These are phyloP conservation scores for Opisthocomus hoazin DNA, from an alignment of 2,113 vertebrate species.

Conservation along the genomic window DNA sequence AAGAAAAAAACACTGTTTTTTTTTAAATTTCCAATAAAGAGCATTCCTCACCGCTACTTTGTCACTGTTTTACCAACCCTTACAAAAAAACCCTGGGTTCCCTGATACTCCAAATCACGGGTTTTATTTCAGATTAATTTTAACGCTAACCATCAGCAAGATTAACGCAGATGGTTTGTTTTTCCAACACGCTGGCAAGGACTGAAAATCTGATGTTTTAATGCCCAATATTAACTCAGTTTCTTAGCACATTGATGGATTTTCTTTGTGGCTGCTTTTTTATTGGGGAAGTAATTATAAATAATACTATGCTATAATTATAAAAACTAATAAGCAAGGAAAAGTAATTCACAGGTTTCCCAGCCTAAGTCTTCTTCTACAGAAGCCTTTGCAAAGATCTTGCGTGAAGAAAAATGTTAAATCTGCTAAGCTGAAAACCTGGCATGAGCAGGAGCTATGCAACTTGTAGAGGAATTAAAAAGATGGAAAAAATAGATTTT, in stretches of 20 bases:
- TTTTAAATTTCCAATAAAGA: no score
- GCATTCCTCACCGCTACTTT: no score
- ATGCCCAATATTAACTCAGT: neutral
- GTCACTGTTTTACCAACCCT: no score
- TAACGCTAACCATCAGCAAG: neutral
- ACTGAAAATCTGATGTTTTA: neutral
- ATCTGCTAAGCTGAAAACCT: neutral
- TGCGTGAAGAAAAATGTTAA: rapidly evolving
- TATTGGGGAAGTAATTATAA: neutral
- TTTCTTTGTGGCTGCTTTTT: neutral
- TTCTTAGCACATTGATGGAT: neutral
- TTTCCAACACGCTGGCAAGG: neutral
- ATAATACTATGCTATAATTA: neutral
- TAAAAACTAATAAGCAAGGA: neutral
- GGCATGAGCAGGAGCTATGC: neutral
- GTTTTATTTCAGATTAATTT: neutral
- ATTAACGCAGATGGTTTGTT: rapidly evolving
- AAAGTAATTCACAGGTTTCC: neutral
- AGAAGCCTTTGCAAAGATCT: neutral
- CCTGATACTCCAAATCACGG: neutral
- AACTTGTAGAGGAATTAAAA: neutral
- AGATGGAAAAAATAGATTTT: no score
- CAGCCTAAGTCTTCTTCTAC: neutral
- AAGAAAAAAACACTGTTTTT: no score
- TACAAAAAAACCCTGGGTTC: neutral